Base-by-base conservation (phyloP, 2,797 vertebrate species). In the Pelodytes ibericus region DNA sequence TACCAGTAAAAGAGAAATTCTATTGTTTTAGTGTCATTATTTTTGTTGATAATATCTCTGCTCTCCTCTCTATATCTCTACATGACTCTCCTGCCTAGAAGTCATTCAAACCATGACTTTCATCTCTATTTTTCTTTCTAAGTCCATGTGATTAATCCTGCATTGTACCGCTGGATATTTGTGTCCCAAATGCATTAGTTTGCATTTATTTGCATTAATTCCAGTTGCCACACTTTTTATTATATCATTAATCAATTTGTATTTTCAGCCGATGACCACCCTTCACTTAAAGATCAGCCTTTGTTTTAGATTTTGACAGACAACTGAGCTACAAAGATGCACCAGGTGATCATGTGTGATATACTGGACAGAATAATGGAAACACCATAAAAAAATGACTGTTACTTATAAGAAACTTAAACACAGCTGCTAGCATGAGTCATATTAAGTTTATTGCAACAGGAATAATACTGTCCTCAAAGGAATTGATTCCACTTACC, bases 201-300 rank as follows among this genome's bases (percentile, higher is more conserved):
- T 44, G 41, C 41, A 44, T 44, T 44, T 44, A 44, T 44, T 44
- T 44, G 41, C 41, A 44, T 44, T 44, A 44, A 44, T 44, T 44
- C 15, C 13, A 44, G 41, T 44, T 44, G 41, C 13, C 13, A 44
- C 15, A 16, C 41, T 44, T 13, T n/a, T 44, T 44, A 44, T 44
- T 44, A 44, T 44, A 44, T 15, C 41, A 44, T 44, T 44, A 44
- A 44, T 44, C 41, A 44, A 44, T 16, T 16, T 44, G 8, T 13
- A 44, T 13, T 44, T 44, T 1, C 41, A 44, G 15, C 41, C 10
- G 18, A 10, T 16, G 3, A 44, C 41, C 18, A 44, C 18, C 41
- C 18, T 44, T 2, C 41, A 16, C 11, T 44, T 13, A 44, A 44
- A 44, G 11, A 44, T 44, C 41, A 1, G 41, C 3, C 41, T 16